Evolutionary conservation across 2,888 invertebrate species (phyloP).

Genomic region (Schrankia costaestrigalis): DNA sequence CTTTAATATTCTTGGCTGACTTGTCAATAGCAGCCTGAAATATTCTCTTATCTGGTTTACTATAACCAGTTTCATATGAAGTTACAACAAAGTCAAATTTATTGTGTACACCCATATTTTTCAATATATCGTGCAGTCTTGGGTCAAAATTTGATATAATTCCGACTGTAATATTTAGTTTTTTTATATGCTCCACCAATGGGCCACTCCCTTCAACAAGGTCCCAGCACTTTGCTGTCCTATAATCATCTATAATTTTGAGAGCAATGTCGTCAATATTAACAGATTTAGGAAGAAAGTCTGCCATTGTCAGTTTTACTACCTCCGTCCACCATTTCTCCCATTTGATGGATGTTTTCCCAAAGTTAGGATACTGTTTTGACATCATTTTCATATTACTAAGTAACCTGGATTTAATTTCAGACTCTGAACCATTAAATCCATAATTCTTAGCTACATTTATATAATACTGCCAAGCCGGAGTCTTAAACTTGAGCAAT

Average conservation of each 20-base stretch:
- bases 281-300: conserved; percentile 56
- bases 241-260: conserved; percentile 85
- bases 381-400: conserved; percentile 83
- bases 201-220: conserved; percentile 82
- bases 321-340: conserved; percentile 91
- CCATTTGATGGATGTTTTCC: conserved; percentile 85
- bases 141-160: conserved; percentile 95
- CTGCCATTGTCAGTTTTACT: conserved; percentile 83
- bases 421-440: conserved; percentile 74
- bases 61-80: conserved; percentile 86
- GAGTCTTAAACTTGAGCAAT: conserved; percentile 84
- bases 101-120: conserved; percentile 82
- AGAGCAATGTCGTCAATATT: conserved; percentile 68
- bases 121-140: conserved; percentile 84
- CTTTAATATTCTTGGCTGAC: conserved; percentile 62
- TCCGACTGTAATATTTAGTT: conserved; percentile 80
- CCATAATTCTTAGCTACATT: conserved; percentile 86
- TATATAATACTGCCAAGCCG: conserved; percentile 88
- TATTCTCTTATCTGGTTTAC: conserved; percentile 88
- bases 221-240: conserved; percentile 87
- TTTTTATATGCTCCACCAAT: conserved; percentile 82
- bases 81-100: conserved; percentile 90
- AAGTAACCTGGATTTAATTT: conserved; percentile 83
- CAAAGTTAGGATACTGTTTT: conserved; percentile 89
- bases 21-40: conserved; percentile 83